phyloP scores from a whole-genome alignment of 2,888 invertebrate genomes.

The Chymomyza amoena region DNA sequence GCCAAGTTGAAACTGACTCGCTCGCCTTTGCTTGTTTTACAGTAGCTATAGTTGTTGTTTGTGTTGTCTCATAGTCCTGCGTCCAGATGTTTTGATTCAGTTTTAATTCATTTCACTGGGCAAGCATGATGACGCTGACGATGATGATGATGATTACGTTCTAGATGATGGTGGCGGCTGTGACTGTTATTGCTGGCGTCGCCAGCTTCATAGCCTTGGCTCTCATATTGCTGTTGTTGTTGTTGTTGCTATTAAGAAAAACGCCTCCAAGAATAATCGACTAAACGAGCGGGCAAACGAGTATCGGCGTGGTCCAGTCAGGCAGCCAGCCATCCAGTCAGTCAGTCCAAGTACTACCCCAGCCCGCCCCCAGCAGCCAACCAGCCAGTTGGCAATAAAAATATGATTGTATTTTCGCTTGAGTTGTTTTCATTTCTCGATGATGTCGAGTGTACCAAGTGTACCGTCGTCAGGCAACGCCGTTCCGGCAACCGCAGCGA shows the following conservation, averaged over 20 bases:
- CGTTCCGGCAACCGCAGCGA: background rate
- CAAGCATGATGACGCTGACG: constrained; percentile 28
- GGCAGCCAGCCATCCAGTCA: background rate
- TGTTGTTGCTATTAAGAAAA: constrained; percentile 67
- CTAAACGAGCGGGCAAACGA: constrained; percentile 65
- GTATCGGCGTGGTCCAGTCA: constrained; percentile 30
- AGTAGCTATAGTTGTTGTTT: background rate
- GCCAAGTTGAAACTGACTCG: background rate
- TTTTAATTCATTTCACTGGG: constrained; percentile 74
- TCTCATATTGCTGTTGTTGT: constrained; percentile 27
- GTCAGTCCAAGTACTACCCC: background rate
- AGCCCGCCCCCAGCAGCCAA: constrained; percentile 52
- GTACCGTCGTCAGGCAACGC: background rate
- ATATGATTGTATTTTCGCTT: constrained; percentile 77
- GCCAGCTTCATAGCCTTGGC: background rate
- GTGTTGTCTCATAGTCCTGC: constrained; percentile 60
- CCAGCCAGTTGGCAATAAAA: constrained; percentile 73
- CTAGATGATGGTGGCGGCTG: background rate
- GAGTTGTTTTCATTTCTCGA: constrained; percentile 75
- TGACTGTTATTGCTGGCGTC: constrained; percentile 57
- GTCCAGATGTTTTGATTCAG: constrained; percentile 77
- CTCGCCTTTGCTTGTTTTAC: background rate
- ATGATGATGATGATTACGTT: constrained; percentile 20
- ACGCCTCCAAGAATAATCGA: constrained; percentile 72
- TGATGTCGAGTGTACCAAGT: constrained; percentile 53